These are phyloP conservation scores for Blennius ocellaris DNA, from an alignment of 2,113 vertebrate species.

Conservation along the genomic window DNA sequence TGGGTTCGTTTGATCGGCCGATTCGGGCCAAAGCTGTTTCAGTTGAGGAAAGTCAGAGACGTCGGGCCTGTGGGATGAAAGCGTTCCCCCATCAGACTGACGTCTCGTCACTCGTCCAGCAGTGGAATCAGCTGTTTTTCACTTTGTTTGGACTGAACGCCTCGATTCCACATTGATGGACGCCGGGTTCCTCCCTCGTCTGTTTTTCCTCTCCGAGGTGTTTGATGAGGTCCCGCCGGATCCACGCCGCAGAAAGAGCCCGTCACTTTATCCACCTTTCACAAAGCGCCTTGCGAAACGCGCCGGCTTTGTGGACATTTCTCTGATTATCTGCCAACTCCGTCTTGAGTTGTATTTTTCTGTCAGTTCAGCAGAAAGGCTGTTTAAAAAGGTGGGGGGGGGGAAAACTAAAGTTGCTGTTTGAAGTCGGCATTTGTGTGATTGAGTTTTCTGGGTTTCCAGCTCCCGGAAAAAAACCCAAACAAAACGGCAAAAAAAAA, in stretches of 20 bases:
- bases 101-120: not conserved
- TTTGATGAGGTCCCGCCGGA: not conserved
- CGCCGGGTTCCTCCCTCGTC: not conserved
- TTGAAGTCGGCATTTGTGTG: not conserved
- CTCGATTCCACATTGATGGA: not conserved
- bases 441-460: not conserved
- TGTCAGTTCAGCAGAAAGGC: not conserved
- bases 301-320: not conserved
- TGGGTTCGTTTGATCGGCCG: no score
- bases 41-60: no score
- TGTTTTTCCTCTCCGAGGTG: not conserved
- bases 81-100: not conserved
- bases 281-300: conserved; percentile 5
- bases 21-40: no score
- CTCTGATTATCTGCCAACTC: conserved; percentile 36
- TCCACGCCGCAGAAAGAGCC: not conserved
- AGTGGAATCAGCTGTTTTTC: conserved; percentile 4
- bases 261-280: conserved; percentile 23
- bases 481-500: not conserved
- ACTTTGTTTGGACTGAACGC: not conserved
- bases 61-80: no score
- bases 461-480: no score
- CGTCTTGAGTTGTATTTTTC: not conserved
- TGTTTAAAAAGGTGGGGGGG: no score
- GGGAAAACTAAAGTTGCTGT: no score